phyloP scores from a whole-genome alignment of 2,113 vertebrate species.

The Tauraco erythrolophus region DNA sequence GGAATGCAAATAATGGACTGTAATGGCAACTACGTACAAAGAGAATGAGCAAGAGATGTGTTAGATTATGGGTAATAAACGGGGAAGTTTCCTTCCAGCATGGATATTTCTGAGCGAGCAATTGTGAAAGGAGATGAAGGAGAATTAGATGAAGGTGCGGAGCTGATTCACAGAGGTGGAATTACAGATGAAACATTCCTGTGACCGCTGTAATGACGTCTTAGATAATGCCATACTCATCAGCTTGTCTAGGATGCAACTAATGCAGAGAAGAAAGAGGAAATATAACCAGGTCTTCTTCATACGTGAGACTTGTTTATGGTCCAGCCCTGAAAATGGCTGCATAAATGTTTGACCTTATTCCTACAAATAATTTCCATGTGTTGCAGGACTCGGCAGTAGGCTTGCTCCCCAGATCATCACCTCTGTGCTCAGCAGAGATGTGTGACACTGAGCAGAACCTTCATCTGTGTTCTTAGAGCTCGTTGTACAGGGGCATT shows the following conservation, averaged over 20 bases:
- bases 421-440: background rate
- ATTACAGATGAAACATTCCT: background rate
- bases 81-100: background rate
- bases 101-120: background rate
- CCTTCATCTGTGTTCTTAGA: background rate
- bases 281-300: background rate
- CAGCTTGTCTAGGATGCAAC: background rate
- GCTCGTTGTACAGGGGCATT: accelerated
- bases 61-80: background rate
- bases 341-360: background rate
- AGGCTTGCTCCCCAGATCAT: background rate
- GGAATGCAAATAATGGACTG: background rate
- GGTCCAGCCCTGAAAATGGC: background rate
- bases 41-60: background rate
- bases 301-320: background rate
- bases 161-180: background rate
- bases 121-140: background rate
- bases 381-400: background rate
- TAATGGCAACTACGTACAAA: background rate
- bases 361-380: background rate
- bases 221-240: background rate
- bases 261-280: background rate
- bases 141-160: background rate
- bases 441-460: background rate
- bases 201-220: background rate